Percentiles rank a stretch among this genome's conserved stretches.
These are phyloP conservation scores for Drosophila rubida DNA, from an alignment of 2,888 invertebrate genomes.

Conservation along the genomic window DNA sequence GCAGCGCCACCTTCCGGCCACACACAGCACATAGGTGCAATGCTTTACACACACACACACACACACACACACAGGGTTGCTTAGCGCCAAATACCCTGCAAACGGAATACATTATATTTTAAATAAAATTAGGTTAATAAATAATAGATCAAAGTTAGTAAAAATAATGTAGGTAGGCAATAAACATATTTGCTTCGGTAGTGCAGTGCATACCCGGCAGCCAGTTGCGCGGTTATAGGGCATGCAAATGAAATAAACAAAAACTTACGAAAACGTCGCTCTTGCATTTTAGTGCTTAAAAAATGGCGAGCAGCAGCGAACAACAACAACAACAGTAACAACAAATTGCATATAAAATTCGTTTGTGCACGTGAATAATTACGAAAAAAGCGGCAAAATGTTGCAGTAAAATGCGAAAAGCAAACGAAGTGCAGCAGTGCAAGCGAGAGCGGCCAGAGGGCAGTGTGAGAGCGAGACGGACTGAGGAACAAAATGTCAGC, in stretches of 20 bases:
- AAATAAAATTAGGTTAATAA: background rate
- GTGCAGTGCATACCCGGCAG: background rate
- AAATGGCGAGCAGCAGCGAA: slow-evolving; percentile 15
- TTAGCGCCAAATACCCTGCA: slow-evolving; percentile 24
- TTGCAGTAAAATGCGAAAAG: slow-evolving; percentile 37
- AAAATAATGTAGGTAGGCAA: background rate
- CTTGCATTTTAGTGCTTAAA: slow-evolving; percentile 35
- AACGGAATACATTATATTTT: accelerated
- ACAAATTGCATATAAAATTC: slow-evolving; percentile 50
- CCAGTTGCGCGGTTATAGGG: slow-evolving; percentile 13
- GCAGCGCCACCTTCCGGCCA: slow-evolving; percentile 75
- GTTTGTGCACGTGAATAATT: slow-evolving; percentile 71
- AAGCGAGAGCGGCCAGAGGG: background rate
- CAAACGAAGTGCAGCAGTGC: slow-evolving; percentile 1
- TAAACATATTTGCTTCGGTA: background rate
- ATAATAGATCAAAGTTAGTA: background rate
- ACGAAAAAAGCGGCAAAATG: slow-evolving; percentile 62
- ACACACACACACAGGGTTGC: background rate
- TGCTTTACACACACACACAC: accelerated
- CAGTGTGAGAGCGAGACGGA: background rate
- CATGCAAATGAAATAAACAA: slow-evolving; percentile 24
- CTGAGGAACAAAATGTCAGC: slow-evolving; percentile 19
- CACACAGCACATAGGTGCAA: slow-evolving; percentile 24
- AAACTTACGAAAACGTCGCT: slow-evolving; percentile 25
- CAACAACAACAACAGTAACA: slow-evolving; percentile 22